Evolutionary conservation across 2,888 invertebrate genomes (phyloP), one percentile per base, ranked within the genome.

Genomic region (Notodonta ziczac): DNA sequence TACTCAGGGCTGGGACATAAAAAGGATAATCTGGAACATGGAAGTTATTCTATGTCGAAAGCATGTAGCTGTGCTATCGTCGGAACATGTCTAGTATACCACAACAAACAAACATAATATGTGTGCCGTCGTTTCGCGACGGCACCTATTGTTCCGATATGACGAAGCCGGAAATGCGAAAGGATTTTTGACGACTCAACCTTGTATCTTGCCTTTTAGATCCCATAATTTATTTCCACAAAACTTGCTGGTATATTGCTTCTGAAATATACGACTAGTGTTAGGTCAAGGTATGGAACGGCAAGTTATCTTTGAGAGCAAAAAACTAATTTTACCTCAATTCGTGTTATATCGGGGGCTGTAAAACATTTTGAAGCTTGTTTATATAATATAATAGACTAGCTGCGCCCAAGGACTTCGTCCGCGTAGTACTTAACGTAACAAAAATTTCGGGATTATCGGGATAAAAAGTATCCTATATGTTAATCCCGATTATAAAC

Each of bases 241-340:
- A n/a, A 50, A 46, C 6, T 35, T 3, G 35, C 35, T 35, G 1
- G 44, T 13, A 50, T 50, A 50, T 16, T 16, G 16, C 13, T 12
- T 10, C 5, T 59, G 50, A 61, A 70, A 16, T 56, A 48, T 55
- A 61, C 48, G 53, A 55, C 63, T 67, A 60, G 64, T 72, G 68
- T 70, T 74, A 72, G 72, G 70, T 72, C 52, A 55, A 63, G 62
- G 68, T 35, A 35, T 35, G 35, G 70, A 70, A 72, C 58, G 61
- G 35, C 56, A 57, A 57, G 62, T 73, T 61, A 65, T 69, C 56
- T 63, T 6, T 12, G 16, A 55, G 32, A 32, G 4, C 55, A 60
- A 66, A n/a, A 65, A 64, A 57, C 66, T 60, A 53, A 67, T 61
- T 69, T 54, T 67, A 64, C 59, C 58, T 60, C 72, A 66, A 70